Conservation (phyloP, 2,888 invertebrate genomes). For the Apotomis turbidana region DNA sequence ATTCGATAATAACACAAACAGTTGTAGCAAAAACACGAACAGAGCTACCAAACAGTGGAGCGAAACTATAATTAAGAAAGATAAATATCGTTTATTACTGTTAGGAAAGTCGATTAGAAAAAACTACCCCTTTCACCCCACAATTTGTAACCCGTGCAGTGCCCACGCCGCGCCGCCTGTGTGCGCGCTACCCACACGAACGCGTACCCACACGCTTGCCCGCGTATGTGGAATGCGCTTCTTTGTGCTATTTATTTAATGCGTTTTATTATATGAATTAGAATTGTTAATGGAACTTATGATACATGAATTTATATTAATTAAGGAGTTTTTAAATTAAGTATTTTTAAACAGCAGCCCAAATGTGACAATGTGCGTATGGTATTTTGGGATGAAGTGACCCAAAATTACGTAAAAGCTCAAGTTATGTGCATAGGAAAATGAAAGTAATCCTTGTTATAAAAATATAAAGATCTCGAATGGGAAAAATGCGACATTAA, state of each 20-base stretch:
- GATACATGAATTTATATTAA: too few species aligned
- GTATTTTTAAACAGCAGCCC: too few species aligned
- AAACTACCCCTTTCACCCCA: constrained; percentile 84
- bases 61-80: constrained; percentile 83
- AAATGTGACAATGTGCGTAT: too few species aligned
- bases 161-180: constrained; percentile 63
- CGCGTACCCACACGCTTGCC: constrained; percentile 69
- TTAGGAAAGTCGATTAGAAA: constrained; percentile 84
- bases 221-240: constrained; percentile 58
- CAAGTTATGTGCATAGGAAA: too few species aligned
- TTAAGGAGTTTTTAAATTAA: too few species aligned
- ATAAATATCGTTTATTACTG: constrained; percentile 84
- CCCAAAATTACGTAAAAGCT: too few species aligned
- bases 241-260: constrained; percentile 3
- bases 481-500: too few species aligned
- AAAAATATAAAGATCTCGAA: too few species aligned
- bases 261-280: too few species aligned
- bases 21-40: constrained; percentile 76
- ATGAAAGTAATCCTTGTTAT: too few species aligned
- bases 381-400: too few species aligned
- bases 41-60: constrained; percentile 77
- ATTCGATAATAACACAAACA: constrained; percentile 80
- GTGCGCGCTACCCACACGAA: constrained; percentile 29
- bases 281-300: too few species aligned
- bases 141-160: constrained; percentile 84